Percentiles rank a stretch among this genome's conserved stretches.
Evolutionary conservation across 2,888 invertebrate genomes (phyloP).

Genomic region (Ormia ochracea): DNA sequence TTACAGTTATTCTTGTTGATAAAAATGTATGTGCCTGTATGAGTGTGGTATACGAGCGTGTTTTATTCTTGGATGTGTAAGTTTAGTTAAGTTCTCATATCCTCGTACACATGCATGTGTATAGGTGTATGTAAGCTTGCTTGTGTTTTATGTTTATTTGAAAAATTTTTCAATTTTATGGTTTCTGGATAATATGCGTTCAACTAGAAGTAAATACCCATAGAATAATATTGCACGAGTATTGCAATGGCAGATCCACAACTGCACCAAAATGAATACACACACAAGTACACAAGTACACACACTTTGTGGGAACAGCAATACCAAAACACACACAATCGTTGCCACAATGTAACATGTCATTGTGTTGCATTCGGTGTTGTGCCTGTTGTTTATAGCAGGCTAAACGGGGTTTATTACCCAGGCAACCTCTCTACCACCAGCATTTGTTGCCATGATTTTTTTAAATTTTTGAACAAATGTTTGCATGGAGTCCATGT

Average conservation of each 20-base stretch:
- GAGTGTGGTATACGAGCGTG: background rate
- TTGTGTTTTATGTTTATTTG: constrained; percentile 62
- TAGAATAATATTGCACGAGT: constrained; percentile 44
- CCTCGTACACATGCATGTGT: background rate
- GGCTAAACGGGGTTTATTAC: constrained; percentile 54
- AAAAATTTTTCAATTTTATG: constrained; percentile 73
- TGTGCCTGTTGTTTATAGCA: constrained; percentile 3
- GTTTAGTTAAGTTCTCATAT: background rate
- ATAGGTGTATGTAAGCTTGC: constrained; percentile 12
- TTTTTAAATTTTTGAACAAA: constrained; percentile 26
- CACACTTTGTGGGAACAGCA: constrained; percentile 46
- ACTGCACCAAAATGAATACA: constrained; percentile 44
- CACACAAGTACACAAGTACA: constrained; percentile 43
- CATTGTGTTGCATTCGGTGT: constrained; percentile 36
- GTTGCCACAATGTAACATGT: constrained; percentile 58
- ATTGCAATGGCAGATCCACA: constrained; percentile 35
- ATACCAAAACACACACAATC: constrained; percentile 11
- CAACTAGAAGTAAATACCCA: constrained; percentile 70
- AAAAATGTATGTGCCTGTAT: background rate
- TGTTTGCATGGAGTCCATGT: constrained; percentile 3
- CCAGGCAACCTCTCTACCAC: constrained; percentile 49
- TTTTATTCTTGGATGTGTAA: constrained; percentile 8
- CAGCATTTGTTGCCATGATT: constrained; percentile 56
- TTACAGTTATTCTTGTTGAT: too few species aligned
- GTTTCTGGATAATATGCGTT: constrained; percentile 74